These are phyloP conservation scores for Orestias chungarensis DNA, from an alignment of 2,797 vertebrate genomes.

Conservation along the genomic window DNA sequence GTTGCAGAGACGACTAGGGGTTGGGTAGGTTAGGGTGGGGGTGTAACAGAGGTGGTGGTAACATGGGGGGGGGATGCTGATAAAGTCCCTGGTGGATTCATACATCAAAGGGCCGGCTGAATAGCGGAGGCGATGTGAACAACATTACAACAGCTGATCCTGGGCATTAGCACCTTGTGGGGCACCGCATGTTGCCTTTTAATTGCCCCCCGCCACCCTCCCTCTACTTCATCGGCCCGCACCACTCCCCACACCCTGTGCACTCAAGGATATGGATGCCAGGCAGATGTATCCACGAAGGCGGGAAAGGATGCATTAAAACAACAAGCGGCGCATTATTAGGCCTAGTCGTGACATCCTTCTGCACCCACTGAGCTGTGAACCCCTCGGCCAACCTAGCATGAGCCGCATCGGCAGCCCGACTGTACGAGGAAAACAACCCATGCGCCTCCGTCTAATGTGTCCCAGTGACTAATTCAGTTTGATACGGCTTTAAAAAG, in stretches of 20 bases:
- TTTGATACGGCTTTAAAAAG: constrained; percentile 51
- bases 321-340: constrained; percentile 20
- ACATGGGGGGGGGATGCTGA: constrained; percentile 64
- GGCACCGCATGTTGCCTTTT: constrained; percentile 69
- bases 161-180: constrained; percentile 68
- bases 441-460: constrained; percentile 34
- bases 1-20: constrained; percentile 59
- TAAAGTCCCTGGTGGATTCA: constrained; percentile 68
- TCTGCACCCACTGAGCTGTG: constrained; percentile 44
- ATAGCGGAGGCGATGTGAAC: too few species aligned
- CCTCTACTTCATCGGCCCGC: constrained; percentile 29
- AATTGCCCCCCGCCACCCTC: constrained; percentile 61
- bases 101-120: constrained; percentile 75
- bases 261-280: constrained; percentile 59
- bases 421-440: constrained; percentile 47
- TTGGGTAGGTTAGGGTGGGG: constrained; percentile 65
- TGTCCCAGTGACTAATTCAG: constrained; percentile 43
- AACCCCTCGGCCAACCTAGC: constrained; percentile 39
- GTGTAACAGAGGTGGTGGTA: constrained; percentile 55
- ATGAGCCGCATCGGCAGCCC: constrained; percentile 19
- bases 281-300: constrained; percentile 22
- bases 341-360: constrained; percentile 28
- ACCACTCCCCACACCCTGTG: constrained; percentile 16
- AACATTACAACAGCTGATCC: constrained; percentile 88
- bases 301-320: constrained; percentile 18